Evolutionary conservation across 1,140 invertebrate species (phyloP).

Genomic region (Phocides pigmalion): DNA sequence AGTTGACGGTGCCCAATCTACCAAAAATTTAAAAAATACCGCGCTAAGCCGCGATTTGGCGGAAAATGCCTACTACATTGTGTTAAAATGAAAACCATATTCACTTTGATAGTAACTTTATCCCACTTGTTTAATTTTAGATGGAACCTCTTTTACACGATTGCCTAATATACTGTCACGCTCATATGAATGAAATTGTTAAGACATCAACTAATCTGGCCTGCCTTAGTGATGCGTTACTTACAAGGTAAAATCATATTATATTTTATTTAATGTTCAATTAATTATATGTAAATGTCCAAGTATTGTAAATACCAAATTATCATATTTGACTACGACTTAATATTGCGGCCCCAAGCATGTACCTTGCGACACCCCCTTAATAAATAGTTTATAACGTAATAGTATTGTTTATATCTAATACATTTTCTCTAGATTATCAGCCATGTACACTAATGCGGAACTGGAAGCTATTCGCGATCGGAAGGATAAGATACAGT

Average conservation of each 20-base stretch:
- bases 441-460: slow-evolving; percentile 83
- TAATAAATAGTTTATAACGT: background rate
- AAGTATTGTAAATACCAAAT: background rate
- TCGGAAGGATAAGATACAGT: slow-evolving; percentile 93
- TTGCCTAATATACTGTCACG: slow-evolving; percentile 92
- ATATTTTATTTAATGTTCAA: background rate
- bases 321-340: background rate
- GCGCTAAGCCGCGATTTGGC: too few relatives aligned
- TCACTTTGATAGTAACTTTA: background rate
- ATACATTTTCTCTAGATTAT: slow-evolving; percentile 83
- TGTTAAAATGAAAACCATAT: too few relatives aligned
- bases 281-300: background rate
- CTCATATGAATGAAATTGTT: slow-evolving; percentile 91
- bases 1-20: too few relatives aligned
- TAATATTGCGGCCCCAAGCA: background rate
- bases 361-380: too few relatives aligned
- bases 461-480: slow-evolving; percentile 89
- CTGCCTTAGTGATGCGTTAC: slow-evolving; percentile 91
- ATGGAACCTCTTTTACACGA: slow-evolving; percentile 94
- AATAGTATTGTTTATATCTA: background rate
- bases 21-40: too few relatives aligned
- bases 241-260: slow-evolving; percentile 89
- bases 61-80: too few relatives aligned
- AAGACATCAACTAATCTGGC: slow-evolving; percentile 90
- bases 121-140: slow-evolving; percentile 43